Conservation (phyloP, 2,113 vertebrate species). For the Antidorcas marsupialis region DNA sequence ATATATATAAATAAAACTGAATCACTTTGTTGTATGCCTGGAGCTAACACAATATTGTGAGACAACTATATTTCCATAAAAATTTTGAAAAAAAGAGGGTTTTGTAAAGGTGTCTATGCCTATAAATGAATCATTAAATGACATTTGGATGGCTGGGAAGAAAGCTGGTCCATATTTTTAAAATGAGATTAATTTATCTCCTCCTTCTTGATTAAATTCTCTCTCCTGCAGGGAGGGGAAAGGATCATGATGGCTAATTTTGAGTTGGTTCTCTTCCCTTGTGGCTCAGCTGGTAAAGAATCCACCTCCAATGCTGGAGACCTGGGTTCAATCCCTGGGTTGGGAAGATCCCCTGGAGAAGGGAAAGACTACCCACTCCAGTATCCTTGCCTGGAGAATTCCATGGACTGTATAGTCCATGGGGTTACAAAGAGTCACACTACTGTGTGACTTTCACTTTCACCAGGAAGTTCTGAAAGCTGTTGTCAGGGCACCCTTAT, state of each 20-base stretch:
- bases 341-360: neutral
- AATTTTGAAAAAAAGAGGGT: neutral
- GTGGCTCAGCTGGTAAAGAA: neutral
- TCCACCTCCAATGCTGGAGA: rapidly evolving
- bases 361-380: neutral
- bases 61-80: neutral
- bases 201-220: neutral
- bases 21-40: neutral
- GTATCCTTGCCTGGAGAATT: neutral
- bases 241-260: neutral
- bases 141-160: neutral
- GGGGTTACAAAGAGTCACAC: neutral
- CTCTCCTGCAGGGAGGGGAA: neutral
- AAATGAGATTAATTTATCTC: neutral
- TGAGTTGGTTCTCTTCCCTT: neutral
- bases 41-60: neutral
- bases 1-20: neutral
- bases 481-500: neutral
- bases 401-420: neutral
- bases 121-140: conserved; percentile 9
- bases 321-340: neutral
- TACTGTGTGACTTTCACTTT: neutral
- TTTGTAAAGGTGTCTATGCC: neutral
- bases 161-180: neutral
- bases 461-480: neutral